A percentile compares a stretch with the other conserved stretches of the same genome.
Conservation (phyloP, 2,113 vertebrate species). For the Ondatra zibethicus region DNA sequence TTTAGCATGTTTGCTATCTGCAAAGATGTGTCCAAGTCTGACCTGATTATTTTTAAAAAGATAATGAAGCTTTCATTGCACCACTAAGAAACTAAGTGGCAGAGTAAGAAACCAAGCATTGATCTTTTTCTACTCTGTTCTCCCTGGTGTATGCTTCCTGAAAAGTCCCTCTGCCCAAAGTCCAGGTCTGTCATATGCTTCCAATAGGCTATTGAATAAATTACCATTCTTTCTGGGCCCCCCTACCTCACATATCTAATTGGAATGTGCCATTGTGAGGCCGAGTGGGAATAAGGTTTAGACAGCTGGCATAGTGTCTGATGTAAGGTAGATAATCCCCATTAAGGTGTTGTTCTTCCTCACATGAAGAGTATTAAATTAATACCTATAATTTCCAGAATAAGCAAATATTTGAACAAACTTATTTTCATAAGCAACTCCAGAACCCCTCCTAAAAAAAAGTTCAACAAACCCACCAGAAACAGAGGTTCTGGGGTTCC, state of each 20-base stretch:
- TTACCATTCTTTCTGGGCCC: background rate
- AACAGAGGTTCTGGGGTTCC: background rate
- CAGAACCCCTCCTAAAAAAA: background rate
- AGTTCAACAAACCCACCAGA: background rate
- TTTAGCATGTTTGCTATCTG: background rate
- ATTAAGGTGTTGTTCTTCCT: background rate
- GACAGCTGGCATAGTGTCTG: background rate
- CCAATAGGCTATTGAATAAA: background rate
- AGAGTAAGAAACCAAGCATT: background rate
- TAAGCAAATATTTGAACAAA: conserved; percentile 22
- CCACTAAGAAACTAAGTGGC: background rate
- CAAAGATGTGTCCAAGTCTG: conserved; percentile 68
- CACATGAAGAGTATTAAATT: background rate
- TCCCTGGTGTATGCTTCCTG: background rate
- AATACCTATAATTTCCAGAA: conserved; percentile 33
- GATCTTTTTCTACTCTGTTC: background rate
- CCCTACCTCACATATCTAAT: background rate
- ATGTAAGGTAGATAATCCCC: background rate
- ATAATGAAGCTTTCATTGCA: conserved; percentile 53
- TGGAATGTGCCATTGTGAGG: background rate
- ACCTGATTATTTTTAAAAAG: conserved; percentile 22
- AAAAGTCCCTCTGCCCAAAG: background rate
- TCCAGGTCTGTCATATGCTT: background rate
- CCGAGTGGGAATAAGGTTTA: background rate
- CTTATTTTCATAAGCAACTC: background rate